These are phyloP conservation scores for Labeo calbasu DNA, from an alignment of 2,797 vertebrate genomes.

Conservation along the genomic window DNA sequence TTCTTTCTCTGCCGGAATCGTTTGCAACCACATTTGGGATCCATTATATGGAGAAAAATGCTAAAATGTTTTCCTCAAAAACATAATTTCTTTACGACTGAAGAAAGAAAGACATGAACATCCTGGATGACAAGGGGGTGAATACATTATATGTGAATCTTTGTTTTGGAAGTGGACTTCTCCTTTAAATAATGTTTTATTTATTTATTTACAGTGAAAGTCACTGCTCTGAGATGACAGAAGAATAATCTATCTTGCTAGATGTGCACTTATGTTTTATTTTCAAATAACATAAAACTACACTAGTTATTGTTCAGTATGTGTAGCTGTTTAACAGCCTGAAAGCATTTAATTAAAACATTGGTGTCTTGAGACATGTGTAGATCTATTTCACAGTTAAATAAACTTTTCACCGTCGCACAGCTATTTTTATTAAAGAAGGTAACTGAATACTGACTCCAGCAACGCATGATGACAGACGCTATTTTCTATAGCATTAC, in stretches of 20 bases:
- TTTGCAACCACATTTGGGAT: no score
- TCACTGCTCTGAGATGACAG: neutral
- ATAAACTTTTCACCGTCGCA: constrained; percentile 9
- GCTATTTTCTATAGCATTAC: constrained; percentile 53
- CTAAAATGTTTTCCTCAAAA: no score
- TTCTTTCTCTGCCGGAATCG: no score
- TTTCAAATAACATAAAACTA: neutral
- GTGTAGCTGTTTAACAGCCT: neutral
- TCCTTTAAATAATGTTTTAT: neutral
- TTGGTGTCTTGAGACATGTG: neutral
- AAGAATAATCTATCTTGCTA: neutral
- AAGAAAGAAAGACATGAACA: no score
- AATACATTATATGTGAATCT: no score
- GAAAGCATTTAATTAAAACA: neutral
- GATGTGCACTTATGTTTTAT: neutral
- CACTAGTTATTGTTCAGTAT: neutral
- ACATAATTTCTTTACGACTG: no score
- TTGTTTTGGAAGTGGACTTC: no score
- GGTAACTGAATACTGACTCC: constrained; percentile 36
- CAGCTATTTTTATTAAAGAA: constrained; percentile 42
- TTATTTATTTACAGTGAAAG: neutral
- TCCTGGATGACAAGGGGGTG: no score
- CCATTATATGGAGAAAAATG: no score
- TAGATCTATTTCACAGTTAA: constrained; percentile 27
- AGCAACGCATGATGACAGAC: constrained; percentile 32